Conservation (phyloP, 2,797 vertebrate genomes). For the Echeneis naucrates region DNA sequence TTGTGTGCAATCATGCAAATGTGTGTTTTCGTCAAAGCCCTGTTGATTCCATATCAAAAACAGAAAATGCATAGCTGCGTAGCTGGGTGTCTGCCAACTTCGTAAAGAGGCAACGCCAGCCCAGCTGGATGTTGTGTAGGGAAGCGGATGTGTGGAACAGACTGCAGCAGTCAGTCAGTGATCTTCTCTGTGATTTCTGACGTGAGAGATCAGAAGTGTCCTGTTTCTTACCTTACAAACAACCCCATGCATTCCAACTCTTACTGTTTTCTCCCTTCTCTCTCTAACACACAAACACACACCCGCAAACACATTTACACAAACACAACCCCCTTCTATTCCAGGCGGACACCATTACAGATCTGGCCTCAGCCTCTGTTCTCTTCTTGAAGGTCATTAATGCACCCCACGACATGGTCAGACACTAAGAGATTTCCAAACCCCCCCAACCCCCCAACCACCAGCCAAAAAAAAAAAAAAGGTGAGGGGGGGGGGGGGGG, state of each 20-base stretch:
- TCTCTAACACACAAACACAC: constrained; percentile 17
- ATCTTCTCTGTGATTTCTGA: constrained; percentile 64
- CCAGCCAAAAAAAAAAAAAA: neutral
- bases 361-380: constrained; percentile 74
- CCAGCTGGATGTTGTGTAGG: constrained; percentile 61
- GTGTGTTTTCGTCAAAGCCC: constrained; percentile 43
- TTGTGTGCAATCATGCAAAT: constrained; percentile 49
- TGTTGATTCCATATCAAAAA: constrained; percentile 37
- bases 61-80: constrained; percentile 52
- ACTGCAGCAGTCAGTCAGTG: constrained; percentile 56
- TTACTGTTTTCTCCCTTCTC: constrained; percentile 17
- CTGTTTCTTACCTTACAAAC: constrained; percentile 76
- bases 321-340: constrained; percentile 74
- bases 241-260: constrained; percentile 59
- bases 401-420: constrained; percentile 77
- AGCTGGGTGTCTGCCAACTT: constrained; percentile 60
- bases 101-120: constrained; percentile 48
- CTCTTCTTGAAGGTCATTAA: constrained; percentile 85
- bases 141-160: constrained; percentile 43
- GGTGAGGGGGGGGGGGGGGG: too few relatives aligned
- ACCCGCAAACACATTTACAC: constrained; percentile 37
- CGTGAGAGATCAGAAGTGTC: constrained; percentile 74
- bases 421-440: constrained; percentile 78
- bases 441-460: constrained; percentile 34
- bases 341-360: constrained; percentile 85